phyloP scores from a whole-genome alignment of 2,113 vertebrate genomes.

The Tiliqua scincoides region DNA sequence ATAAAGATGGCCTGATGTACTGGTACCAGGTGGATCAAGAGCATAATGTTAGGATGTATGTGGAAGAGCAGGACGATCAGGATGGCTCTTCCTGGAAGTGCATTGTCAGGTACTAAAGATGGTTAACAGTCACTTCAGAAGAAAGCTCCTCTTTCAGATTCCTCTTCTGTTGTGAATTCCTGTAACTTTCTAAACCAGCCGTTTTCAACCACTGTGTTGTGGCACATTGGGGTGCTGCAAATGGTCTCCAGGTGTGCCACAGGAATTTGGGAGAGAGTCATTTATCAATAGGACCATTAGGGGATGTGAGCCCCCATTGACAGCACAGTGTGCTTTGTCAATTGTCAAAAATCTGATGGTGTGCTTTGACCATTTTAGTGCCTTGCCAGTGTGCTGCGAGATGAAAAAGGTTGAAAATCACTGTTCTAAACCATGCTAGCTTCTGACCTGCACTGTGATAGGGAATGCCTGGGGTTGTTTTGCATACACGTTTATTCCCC shows the following conservation, averaged over 20 bases:
- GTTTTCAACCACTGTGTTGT: too few relatives aligned
- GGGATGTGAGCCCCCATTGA: too few relatives aligned
- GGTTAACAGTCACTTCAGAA: background rate
- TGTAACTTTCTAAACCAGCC: background rate
- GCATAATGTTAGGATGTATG: constrained; percentile 95
- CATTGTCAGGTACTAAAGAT: constrained; percentile 88
- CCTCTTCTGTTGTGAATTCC: rapidly evolving
- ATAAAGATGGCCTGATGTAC: constrained; percentile 92
- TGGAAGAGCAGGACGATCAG: constrained; percentile 96
- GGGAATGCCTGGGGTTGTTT: background rate
- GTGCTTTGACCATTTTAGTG: too few relatives aligned
- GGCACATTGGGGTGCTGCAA: too few relatives aligned
- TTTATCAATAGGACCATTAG: too few relatives aligned
- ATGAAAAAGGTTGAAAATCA: too few relatives aligned
- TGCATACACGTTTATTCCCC: background rate
- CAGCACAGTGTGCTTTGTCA: too few relatives aligned
- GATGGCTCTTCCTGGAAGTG: constrained; percentile 95
- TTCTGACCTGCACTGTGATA: background rate
- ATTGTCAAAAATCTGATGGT: too few relatives aligned
- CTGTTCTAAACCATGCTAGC: constrained; percentile 25
- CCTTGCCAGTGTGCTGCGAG: too few relatives aligned
- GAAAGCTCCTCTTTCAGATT: background rate
- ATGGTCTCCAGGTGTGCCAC: too few relatives aligned
- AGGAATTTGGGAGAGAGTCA: too few relatives aligned
- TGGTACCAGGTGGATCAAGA: constrained; percentile 97